Evolutionary conservation across 2,113 vertebrate genomes (phyloP), one percentile per base, ranked within the genome.

Genomic region (Panthera leo): DNA sequence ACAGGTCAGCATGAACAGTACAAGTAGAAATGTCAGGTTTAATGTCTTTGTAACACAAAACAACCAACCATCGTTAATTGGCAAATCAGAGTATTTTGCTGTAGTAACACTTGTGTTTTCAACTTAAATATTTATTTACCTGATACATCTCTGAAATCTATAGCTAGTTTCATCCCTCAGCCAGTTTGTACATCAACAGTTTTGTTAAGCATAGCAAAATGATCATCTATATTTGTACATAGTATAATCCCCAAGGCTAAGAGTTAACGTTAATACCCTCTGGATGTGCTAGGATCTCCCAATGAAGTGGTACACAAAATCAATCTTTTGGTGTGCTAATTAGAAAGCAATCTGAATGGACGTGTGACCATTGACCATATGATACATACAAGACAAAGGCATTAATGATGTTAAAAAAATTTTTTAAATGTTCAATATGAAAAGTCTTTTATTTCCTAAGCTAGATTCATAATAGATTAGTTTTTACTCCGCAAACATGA

Each of bases 21-120:
- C 23, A 93, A 95, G 34, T 7, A 94, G 78, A 95, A 94, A 88
- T 73, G 25, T 15, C 36, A 93, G 78, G n/a, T 75, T 82, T 65
- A 92, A 90, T 82, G 67, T 39, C 79, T 71, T 86, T 78, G 34
- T 18, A 89, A 34, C 45, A 89, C 42, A 78, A 76, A 58, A 82
- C 5, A 11, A 36, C 68, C 5, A 11, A 36, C 68, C 45, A 51
- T 78, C 23, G 87, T 84, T 78, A 45, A 76, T n/a, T 83, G 2
- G 53, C 31, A 91, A 93, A 85, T 36, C 11, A 10, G 13, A 68
- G 14, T 16, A 42, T 19, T 91, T 88, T 15, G 10, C 75, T 34
- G 3, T 58, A 87, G 14, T 86, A 29, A 89, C 53, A 73, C 53
- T 94, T 96, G n/a, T 39, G n/a, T 61, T 92, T 86, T 39, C 68